Base-by-base conservation (phyloP, 1,140 invertebrate genomes). In the Neodiprion lecontei region DNA sequence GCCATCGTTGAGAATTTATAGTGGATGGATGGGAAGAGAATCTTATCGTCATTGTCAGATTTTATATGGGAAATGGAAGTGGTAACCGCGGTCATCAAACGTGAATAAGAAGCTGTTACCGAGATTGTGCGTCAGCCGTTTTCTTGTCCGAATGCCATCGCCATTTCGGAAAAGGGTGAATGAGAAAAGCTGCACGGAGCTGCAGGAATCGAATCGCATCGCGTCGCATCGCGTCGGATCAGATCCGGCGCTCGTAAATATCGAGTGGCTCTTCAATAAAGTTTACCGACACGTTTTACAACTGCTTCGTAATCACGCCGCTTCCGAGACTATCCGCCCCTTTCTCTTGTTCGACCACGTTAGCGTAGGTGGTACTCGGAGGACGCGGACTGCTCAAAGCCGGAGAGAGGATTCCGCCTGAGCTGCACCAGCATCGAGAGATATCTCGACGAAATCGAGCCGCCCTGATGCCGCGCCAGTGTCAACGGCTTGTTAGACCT, bases 201-300 rank as follows among this genome's bases (percentile, higher is more conserved):
- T 61, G 53, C 53, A 61, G 74, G 72, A 77, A 74, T 79, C 74
- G 75, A 40, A 40, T 40, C 28, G 28, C 77, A 79, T 79, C 76
- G 78, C 74, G 78, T 79, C 74, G 75, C 74, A 79, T 79, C 74
- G 75, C 77, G 77, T 79, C 76, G 78, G 74, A 79, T 79, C 78
- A 66, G 76, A 74, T 72, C 75, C 77, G 74, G 76, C 77, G 70
- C 76, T 79, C 78, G 78, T 78, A 79, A 79, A 79, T 78, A 78
- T 79, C 77, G 78, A 79, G 76, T 75, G 77, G 75, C 69, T 73
- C 75, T 76, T 75, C 76, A 67, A 70, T 79, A 79, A 79, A 79
- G 78, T 79, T 79, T 76, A 79, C 74, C 77, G 76, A 79, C 73
- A 76, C 78, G 76, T 79, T 79, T 79, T 78, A 79, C 75, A 78